Conservation (phyloP, 2,888 invertebrate species). For the Malachius bipustulatus region DNA sequence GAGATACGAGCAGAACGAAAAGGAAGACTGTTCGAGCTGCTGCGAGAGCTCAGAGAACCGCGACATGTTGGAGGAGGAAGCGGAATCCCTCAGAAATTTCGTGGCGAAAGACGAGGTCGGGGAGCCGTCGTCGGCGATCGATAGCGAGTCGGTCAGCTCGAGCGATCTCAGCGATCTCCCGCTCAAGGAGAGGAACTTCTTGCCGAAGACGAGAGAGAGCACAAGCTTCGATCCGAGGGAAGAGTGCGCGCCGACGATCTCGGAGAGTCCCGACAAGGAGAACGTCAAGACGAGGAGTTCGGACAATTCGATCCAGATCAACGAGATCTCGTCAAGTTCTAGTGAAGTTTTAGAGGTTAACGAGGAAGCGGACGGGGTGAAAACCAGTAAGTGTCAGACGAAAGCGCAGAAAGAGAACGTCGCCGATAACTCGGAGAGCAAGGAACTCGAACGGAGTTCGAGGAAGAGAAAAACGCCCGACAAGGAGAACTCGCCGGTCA, state of each 20-base stretch:
- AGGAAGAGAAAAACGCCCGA: conserved; percentile 13
- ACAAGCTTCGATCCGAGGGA: conserved; percentile 28
- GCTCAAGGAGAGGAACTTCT: conserved; percentile 27
- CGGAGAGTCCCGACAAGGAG: conserved; percentile 21
- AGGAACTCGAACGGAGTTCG: conserved; percentile 11
- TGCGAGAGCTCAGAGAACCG: conserved; percentile 1
- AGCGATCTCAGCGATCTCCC: conserved; percentile 23
- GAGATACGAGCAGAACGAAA: conserved; percentile 22
- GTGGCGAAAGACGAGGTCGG: conserved; percentile 1
- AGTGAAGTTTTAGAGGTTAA: conserved; percentile 35
- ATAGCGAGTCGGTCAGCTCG: conserved; percentile 21
- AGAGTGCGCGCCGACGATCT: conserved; percentile 10
- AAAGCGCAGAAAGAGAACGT: conserved; percentile 17
- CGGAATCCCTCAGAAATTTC: conserved; percentile 9
- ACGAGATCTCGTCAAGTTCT: conserved; percentile 55
- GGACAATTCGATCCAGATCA: conserved; percentile 48
- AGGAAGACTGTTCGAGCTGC: neutral
- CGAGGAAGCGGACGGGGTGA: conserved; percentile 11
- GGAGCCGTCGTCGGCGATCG: conserved; percentile 8
- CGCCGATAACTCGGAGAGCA: conserved; percentile 5
- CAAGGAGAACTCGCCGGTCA: conserved; percentile 16
- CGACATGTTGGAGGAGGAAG: neutral
- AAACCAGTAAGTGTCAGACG: conserved; percentile 8
- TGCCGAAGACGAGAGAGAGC: conserved; percentile 28
- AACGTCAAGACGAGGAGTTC: conserved; percentile 26